These are phyloP conservation scores for Kuschelorhynchus macadamiae DNA, from an alignment of 2,888 invertebrate genomes.

Conservation along the genomic window DNA sequence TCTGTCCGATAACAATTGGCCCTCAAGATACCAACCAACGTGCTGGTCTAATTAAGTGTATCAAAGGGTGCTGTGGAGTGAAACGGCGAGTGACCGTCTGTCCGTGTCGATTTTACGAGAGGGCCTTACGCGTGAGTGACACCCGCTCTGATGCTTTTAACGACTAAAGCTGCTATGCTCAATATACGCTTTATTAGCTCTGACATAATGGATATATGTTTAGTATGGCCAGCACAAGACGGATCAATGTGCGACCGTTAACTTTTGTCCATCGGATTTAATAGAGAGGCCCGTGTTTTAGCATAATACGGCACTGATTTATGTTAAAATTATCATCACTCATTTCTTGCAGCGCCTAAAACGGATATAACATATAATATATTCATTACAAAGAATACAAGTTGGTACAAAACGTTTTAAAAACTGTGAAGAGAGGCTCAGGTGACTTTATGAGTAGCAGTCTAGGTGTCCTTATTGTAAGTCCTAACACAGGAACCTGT, in stretches of 20 bases:
- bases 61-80: slow-evolving; percentile 39
- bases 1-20: slow-evolving; percentile 12
- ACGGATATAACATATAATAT: neutral
- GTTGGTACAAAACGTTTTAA: no score
- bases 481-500: no score
- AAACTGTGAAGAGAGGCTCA: no score
- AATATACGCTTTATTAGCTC: slow-evolving; percentile 44
- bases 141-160: slow-evolving; percentile 45
- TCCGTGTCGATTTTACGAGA: slow-evolving; percentile 41
- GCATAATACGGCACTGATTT: slow-evolving; percentile 31
- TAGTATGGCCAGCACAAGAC: slow-evolving; percentile 40
- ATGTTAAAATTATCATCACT: slow-evolving; percentile 15
- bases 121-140: slow-evolving; percentile 43
- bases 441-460: no score
- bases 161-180: slow-evolving; percentile 40
- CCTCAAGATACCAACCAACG: slow-evolving; percentile 25
- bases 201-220: slow-evolving; percentile 40
- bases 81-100: slow-evolving; percentile 38
- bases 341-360: slow-evolving; percentile 3
- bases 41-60: slow-evolving; percentile 36
- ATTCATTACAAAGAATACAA: no score
- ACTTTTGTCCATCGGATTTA: slow-evolving; percentile 42
- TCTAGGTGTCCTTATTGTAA: no score
- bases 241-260: slow-evolving; percentile 45
- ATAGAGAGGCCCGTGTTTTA: slow-evolving; percentile 32